Evolutionary conservation across 2,888 invertebrate genomes (phyloP), one percentile per base, ranked within the genome.

Genomic region (Zhengitettix transpicula): DNA sequence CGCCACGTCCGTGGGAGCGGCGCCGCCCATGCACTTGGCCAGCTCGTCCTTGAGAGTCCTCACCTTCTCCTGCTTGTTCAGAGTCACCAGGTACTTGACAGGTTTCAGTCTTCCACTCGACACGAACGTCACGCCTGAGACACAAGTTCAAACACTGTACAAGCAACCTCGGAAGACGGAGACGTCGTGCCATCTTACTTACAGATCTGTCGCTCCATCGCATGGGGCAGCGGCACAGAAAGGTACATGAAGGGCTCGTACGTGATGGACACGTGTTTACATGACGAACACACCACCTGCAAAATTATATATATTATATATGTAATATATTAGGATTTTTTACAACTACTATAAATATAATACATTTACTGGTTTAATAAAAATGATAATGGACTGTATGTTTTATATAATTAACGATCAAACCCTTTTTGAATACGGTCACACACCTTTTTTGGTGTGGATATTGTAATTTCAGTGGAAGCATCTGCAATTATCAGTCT

Each of bases 221-320:
- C 81, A 65, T 78, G 76, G 53, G 83, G 83, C 62, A 83, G 72
- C 9, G 82, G 82, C 52, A 83, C 78, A 44, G 82, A 80, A n/a
- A 83, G 73, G 69, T 82, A 82, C 81, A 82, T 82, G 66, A 83
- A 83, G 40, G 83, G 82, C 65, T 82, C 82, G 66, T 80, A 82
- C 11, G 81, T 82, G 15, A 81, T 78, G 1, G 82, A 82, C 15
- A 80, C 74, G 68, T 80, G 80, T 61, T 75, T 74, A 68, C 83
- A 83, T 53, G 75, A 75, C 5, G 77, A 77, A 67, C 82, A 82
- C 28, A 81, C 77, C 53, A 81, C 81, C 81, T 81, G 69, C 1
- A 71, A 71, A 64, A 58, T 52, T n/a, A n/a, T n/a, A n/a, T n/a
- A n/a, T n/a, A n/a, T n/a, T n/a, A n/a, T n/a, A n/a, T n/a, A n/a